phyloP scores from a whole-genome alignment of 1,140 invertebrate species.

The Cephus cinctus region DNA sequence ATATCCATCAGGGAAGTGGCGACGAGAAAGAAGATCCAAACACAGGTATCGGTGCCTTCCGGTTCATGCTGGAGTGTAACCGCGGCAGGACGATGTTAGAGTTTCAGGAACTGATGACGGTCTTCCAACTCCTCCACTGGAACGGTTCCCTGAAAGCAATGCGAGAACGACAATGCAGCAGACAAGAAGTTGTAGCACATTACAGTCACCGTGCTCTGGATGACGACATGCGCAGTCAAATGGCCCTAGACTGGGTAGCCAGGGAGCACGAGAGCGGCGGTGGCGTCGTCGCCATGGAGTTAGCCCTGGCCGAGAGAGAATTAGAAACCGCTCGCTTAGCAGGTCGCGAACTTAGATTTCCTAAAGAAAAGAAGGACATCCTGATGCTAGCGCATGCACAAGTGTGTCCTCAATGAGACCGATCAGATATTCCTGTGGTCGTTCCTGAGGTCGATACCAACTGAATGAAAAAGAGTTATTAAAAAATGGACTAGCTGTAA shows the following conservation, averaged over 20 bases:
- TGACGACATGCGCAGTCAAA: conserved; percentile 94
- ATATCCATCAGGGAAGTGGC: conserved; percentile 32
- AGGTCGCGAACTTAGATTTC: conserved; percentile 87
- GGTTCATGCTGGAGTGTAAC: conserved; percentile 93
- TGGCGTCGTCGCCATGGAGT: conserved; percentile 77
- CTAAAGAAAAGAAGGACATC: conserved; percentile 95
- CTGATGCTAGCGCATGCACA: conserved; percentile 83
- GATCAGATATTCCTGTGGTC: too few relatives aligned
- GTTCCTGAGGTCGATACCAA: too few relatives aligned
- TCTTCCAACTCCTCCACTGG: conserved; percentile 94
- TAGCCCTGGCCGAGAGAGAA: conserved; percentile 82
- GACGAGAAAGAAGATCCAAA: conserved; percentile 78
- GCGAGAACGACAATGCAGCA: conserved; percentile 91
- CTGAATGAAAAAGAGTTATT: too few relatives aligned
- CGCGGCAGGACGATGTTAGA: conserved; percentile 92
- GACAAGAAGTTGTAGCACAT: conserved; percentile 92
- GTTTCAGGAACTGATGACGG: conserved; percentile 96
- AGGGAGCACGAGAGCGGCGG: conserved; percentile 77
- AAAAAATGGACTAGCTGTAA: too few relatives aligned
- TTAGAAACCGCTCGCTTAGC: conserved; percentile 86
- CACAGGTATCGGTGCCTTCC: conserved; percentile 88
- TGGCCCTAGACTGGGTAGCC: conserved; percentile 95
- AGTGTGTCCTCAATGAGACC: conserved; percentile 58
- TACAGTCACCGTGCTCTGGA: conserved; percentile 88
- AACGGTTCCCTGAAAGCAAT: conserved; percentile 90